These are phyloP conservation scores for Hoplias malabaricus DNA, from an alignment of 2,113 vertebrate genomes.

Conservation along the genomic window DNA sequence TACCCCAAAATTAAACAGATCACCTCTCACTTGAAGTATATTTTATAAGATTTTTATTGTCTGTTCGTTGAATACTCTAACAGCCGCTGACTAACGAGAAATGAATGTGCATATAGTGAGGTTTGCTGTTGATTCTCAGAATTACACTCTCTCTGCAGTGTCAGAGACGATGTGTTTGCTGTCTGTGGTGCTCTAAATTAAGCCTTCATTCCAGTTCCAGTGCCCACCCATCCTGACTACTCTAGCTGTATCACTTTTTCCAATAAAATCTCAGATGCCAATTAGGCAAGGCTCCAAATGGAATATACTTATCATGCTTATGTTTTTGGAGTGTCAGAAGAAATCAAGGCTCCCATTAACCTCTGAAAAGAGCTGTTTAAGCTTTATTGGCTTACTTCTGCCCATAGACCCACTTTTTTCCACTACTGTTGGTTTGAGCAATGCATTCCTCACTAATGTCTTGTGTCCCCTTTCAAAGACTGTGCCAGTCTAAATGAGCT, in stretches of 20 bases:
- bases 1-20: too few relatives aligned
- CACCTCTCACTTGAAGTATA: too few relatives aligned
- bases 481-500: conserved; percentile 38
- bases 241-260: conserved; percentile 57
- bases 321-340: conserved; percentile 55
- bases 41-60: too few relatives aligned
- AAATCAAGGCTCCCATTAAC: conserved; percentile 41
- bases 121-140: not conserved
- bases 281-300: conserved; percentile 53
- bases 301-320: conserved; percentile 52
- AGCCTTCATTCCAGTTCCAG: not conserved
- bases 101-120: not conserved
- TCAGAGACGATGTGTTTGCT: conserved; percentile 27
- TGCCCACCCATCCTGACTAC: not conserved
- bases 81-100: not conserved
- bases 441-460: conserved; percentile 17
- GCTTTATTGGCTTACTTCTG: conserved; percentile 12
- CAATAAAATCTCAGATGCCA: conserved; percentile 45
- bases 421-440: conserved; percentile 33
- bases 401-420: conserved; percentile 31
- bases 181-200: conserved; percentile 40
- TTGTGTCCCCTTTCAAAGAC: conserved; percentile 8
- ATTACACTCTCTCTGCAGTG: not conserved
- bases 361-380: conserved; percentile 38
- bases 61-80: too few relatives aligned